Percentiles rank a stretch among this genome's conserved stretches.
Evolutionary conservation across 2,888 invertebrate genomes (phyloP).

Genomic region (Orthonychiurus folsomi): DNA sequence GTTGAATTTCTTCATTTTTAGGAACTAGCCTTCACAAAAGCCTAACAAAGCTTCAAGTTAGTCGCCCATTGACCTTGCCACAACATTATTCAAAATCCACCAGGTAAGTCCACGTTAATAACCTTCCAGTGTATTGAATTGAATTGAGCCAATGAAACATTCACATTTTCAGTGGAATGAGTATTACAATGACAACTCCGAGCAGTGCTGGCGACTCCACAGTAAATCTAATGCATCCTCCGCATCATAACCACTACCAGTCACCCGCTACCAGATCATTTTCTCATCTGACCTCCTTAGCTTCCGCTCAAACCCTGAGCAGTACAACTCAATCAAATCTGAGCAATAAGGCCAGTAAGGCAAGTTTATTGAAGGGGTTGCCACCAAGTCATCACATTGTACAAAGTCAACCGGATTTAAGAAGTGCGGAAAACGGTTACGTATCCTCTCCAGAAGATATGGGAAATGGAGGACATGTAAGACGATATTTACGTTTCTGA

Average conservation of each 20-base stretch:
- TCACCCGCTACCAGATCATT: constrained; percentile 6
- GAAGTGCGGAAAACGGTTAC: too few relatives aligned
- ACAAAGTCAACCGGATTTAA: constrained; percentile 10
- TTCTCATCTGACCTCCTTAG: constrained; percentile 10
- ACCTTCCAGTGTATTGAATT: too few relatives aligned
- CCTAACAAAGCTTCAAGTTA: constrained; percentile 7
- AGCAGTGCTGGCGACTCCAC: constrained; percentile 1
- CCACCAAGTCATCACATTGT: constrained; percentile 9
- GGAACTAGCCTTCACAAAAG: constrained; percentile 7
- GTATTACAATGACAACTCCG: neutral
- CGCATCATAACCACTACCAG: neutral
- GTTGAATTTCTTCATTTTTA: neutral
- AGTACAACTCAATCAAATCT: too few relatives aligned
- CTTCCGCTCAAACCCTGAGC: constrained; percentile 8
- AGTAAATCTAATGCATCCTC: neutral
- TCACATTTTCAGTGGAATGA: constrained; percentile 10
- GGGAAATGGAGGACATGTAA: too few relatives aligned
- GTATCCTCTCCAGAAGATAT: too few relatives aligned
- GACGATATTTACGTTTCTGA: too few relatives aligned
- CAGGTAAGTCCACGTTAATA: too few relatives aligned
- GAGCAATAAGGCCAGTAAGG: constrained; percentile 9
- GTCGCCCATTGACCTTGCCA: constrained; percentile 5
- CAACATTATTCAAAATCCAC: constrained; percentile 10
- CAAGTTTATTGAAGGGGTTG: constrained; percentile 11
- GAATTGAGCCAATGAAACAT: too few relatives aligned